Base-by-base conservation (phyloP, 1,140 invertebrate genomes). In the Drosophila jambulina region DNA sequence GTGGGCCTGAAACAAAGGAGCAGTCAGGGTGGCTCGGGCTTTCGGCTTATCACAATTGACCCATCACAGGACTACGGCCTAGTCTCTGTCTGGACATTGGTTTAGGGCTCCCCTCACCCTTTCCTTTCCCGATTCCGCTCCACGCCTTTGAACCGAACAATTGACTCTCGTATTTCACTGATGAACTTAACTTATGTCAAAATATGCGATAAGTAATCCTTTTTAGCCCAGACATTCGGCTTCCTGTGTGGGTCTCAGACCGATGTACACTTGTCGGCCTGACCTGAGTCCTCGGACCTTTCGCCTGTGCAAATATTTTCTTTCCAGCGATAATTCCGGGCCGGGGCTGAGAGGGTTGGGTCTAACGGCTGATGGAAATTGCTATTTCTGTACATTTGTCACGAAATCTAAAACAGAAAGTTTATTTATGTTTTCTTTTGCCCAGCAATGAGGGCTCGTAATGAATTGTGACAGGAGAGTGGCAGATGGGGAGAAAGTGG, bases 181-280 rank as follows among this genome's bases (percentile, higher is more conserved):
- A 88, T 87, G 88, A 91, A 90, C 85, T 91, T 91, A 91, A 90
- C 90, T 91, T 91, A 91, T 91, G 90, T 91, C 90, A 91, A 91
- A 91, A 91, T 91, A 91, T 91, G 86, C 85, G 90, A 87, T 91
- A 91, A 91, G 90, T 91, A 91, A 91, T 91, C 86, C 86, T 91
- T 88, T 90, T 91, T 54, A 69, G 76, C 67, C 76, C 62, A 80
- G 83, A 82, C 83, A 69, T 77, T 63, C 63, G 45, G 61, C 71
- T 72, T 83, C 78, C 80, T 75, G 72, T 68, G 34, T 53, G 45
- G 60, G 51, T 71, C 54, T 57, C 36, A 38, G 60, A 43, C 46
- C 57, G 36, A 45, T 29, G 49, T 13, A 27, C 75, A 70, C 75
- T 78, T 70, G 80, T 61, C 54, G 61, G 38, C n/a, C 51, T 9